Conservation (phyloP, 2,113 vertebrate genomes). For the Acanthisitta chloris region DNA sequence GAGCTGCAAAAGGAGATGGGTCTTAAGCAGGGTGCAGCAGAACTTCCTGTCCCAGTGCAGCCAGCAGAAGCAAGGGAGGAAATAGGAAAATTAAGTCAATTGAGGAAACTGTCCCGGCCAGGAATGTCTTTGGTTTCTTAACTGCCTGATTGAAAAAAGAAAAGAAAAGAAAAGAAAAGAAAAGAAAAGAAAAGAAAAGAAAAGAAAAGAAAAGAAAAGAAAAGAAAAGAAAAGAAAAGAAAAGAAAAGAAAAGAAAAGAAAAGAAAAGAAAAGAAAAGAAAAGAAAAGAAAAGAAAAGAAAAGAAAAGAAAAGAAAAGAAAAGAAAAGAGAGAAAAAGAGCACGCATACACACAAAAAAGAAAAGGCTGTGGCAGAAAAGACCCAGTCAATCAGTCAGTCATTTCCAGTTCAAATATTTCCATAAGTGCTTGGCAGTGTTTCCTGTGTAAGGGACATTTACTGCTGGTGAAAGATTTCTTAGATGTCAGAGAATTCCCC, state of each 20-base stretch:
- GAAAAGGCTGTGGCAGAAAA: background rate
- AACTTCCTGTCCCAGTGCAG: background rate
- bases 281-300: background rate
- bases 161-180: background rate
- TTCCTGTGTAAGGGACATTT: background rate
- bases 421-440: conserved; percentile 20
- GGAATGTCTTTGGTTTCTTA: background rate
- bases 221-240: background rate
- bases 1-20: background rate
- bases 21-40: background rate
- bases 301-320: background rate
- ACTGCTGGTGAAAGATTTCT: conserved; percentile 31
- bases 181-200: background rate
- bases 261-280: background rate
- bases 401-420: conserved; percentile 45
- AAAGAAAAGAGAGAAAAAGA: background rate
- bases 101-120: background rate
- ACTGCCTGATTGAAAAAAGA: background rate
- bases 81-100: background rate
- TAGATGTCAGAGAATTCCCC: conserved; percentile 26
- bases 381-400: background rate
- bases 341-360: no score
- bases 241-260: background rate
- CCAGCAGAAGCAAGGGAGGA: background rate
- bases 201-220: background rate